These are phyloP conservation scores for Geophilus truncorum DNA, from an alignment of 2,888 invertebrate genomes.

Conservation along the genomic window DNA sequence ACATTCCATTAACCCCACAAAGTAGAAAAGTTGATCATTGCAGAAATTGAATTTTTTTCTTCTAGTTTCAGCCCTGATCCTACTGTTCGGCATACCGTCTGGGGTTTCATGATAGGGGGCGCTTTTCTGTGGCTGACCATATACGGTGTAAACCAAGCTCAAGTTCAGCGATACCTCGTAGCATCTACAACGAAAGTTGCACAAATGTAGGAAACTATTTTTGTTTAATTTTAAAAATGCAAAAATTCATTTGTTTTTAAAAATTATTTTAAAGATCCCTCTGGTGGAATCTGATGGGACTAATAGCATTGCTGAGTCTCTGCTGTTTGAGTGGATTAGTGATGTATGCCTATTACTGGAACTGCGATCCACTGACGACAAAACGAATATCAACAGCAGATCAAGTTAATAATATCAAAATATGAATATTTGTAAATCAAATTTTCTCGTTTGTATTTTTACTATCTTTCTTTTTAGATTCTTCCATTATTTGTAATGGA, in stretches of 20 bases:
- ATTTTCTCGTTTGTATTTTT: too few relatives aligned
- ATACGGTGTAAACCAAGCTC: conserved; percentile 89
- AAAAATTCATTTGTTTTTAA: too few relatives aligned
- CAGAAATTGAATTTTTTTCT: too few relatives aligned
- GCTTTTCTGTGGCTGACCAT: conserved; percentile 87
- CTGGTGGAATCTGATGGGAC: conserved; percentile 39
- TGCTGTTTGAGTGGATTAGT: conserved; percentile 44
- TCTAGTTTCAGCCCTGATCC: conserved; percentile 62
- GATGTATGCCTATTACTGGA: conserved; percentile 45
- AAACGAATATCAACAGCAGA: conserved; percentile 56
- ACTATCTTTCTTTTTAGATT: too few relatives aligned
- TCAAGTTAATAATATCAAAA: too few relatives aligned
- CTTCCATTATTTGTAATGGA: conserved; percentile 86
- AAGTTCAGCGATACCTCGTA: conserved; percentile 86
- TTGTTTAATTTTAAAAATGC: background rate
- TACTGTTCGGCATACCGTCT: conserved; percentile 79
- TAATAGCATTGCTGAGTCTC: conserved; percentile 33
- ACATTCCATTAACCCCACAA: too few relatives aligned
- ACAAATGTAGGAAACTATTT: conserved; percentile 31
- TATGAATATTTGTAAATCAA: too few relatives aligned
- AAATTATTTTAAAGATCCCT: conserved; percentile 41
- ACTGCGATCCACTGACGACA: conserved; percentile 44
- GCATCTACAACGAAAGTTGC: conserved; percentile 56
- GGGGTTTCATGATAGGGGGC: conserved; percentile 76
- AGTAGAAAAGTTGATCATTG: too few relatives aligned